Evolutionary conservation across 1,140 invertebrate genomes (phyloP).

Genomic region (Ephestia elutella): DNA sequence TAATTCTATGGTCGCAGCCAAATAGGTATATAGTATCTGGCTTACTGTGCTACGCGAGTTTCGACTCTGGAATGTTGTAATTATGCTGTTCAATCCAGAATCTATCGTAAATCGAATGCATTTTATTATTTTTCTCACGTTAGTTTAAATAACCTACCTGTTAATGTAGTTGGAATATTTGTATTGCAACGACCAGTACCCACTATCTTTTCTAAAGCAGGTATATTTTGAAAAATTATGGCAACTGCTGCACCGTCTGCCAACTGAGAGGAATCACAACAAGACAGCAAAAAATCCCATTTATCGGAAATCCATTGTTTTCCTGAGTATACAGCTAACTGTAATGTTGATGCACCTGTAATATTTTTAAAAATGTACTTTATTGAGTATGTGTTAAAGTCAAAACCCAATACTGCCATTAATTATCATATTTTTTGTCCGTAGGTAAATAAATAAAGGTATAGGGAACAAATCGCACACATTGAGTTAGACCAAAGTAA

Average conservation of each 20-base stretch:
- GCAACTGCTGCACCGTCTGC: constrained; percentile 64
- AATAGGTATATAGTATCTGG: no score
- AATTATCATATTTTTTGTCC: neutral
- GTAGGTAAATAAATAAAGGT: no score
- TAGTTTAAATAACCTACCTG: constrained; percentile 39
- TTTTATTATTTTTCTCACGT: no score
- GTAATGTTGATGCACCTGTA: constrained; percentile 62
- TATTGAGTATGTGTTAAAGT: no score
- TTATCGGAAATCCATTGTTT: constrained; percentile 49
- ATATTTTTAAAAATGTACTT: constrained; percentile 1
- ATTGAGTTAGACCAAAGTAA: neutral
- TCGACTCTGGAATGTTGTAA: no score
- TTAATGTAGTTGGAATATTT: constrained; percentile 58
- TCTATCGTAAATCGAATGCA: no score
- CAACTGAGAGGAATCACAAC: constrained; percentile 62
- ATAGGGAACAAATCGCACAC: neutral
- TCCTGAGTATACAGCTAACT: constrained; percentile 61
- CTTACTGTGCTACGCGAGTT: no score
- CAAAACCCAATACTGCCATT: no score
- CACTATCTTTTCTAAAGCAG: constrained; percentile 54
- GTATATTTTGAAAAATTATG: constrained; percentile 55
- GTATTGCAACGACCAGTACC: constrained; percentile 59
- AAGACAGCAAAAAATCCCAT: constrained; percentile 57
- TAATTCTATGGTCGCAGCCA: no score
- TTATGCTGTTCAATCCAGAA: no score